Conservation (phyloP, 53 echinoderm and acorn worm genomes). For the Patiria pectinifera region DNA sequence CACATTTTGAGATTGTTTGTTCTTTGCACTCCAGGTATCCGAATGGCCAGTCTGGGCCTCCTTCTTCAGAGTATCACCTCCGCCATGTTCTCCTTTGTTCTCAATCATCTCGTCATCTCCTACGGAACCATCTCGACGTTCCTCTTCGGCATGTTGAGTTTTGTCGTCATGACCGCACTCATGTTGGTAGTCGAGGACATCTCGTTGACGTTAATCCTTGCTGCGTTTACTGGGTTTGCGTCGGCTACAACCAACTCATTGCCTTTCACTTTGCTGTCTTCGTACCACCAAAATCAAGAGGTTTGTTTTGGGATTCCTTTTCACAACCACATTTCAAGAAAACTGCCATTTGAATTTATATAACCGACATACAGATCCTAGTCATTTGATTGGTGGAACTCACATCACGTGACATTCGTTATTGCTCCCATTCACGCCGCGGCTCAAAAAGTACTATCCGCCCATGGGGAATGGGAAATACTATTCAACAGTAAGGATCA, state of each 20-base stretch:
- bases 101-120: conserved; percentile 63
- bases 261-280: conserved; percentile 87
- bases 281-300: conserved; percentile 82
- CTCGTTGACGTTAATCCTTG: conserved; percentile 76
- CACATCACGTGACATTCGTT: too few relatives aligned
- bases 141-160: conserved; percentile 86
- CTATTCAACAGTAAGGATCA: too few relatives aligned
- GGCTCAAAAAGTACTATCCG: too few relatives aligned
- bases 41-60: conserved; percentile 93
- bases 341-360: too few relatives aligned
- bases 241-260: conserved; percentile 84
- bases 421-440: too few relatives aligned
- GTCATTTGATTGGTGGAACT: too few relatives aligned
- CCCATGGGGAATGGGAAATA: too few relatives aligned
- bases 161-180: conserved; percentile 74
- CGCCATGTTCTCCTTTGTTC: conserved; percentile 78
- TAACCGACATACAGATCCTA: too few relatives aligned
- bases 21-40: conserved; percentile 70
- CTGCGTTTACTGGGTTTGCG: conserved; percentile 87
- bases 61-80: conserved; percentile 92
- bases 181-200: conserved; percentile 78
- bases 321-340: background rate
- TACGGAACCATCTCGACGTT: conserved; percentile 75
- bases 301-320: conserved; percentile 53
- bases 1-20: background rate